A percentile compares a stretch with the other conserved stretches of the same genome.
These are phyloP conservation scores for Leptinotarsa texana DNA, from an alignment of 1,140 invertebrate species.

Conservation along the genomic window DNA sequence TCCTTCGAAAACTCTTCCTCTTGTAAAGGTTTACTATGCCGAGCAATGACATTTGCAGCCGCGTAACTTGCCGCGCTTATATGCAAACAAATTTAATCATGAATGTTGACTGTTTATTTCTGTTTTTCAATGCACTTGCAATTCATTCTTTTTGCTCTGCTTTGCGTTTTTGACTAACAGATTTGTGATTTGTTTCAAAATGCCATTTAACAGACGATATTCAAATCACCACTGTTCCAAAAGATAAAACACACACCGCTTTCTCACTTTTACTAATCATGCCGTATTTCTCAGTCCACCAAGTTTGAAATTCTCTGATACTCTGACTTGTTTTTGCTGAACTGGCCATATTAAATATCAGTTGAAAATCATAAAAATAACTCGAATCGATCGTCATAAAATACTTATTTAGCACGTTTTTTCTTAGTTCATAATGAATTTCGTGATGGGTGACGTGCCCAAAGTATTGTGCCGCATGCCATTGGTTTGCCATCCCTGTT, in stretches of 20 bases:
- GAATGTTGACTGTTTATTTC: constrained; percentile 33
- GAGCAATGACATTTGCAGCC: no score
- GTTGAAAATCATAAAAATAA: not conserved
- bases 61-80: constrained; percentile 33
- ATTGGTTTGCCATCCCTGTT: no score
- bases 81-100: constrained; percentile 34
- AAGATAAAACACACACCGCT: constrained; percentile 41
- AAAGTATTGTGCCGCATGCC: no score
- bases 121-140: constrained; percentile 33
- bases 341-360: constrained; percentile 30
- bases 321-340: constrained; percentile 28
- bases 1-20: no score
- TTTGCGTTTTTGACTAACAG: not conserved
- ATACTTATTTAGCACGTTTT: no score
- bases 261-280: constrained; percentile 35
- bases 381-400: not conserved
- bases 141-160: constrained; percentile 11
- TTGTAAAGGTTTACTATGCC: no score
- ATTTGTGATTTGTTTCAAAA: not conserved
- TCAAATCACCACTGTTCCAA: constrained; percentile 31
- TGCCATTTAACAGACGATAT: not conserved
- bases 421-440: no score
- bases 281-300: constrained; percentile 38
- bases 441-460: no score
- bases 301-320: constrained; percentile 36